Conservation (phyloP, 2,888 invertebrate genomes). For the Syrista parreyssii region DNA sequence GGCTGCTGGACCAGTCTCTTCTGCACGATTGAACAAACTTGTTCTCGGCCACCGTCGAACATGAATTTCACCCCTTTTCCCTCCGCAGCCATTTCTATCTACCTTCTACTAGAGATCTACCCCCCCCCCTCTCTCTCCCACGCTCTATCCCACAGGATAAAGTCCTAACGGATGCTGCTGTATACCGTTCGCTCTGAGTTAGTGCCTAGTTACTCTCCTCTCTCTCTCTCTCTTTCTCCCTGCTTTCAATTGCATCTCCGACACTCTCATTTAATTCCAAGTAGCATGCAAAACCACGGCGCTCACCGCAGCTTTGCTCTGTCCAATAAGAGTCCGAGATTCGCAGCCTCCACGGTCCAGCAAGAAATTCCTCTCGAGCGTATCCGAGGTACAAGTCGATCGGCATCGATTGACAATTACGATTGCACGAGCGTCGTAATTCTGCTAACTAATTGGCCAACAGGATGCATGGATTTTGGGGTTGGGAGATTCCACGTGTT, state of each 20-base stretch:
- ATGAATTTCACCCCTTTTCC: constrained; percentile 13
- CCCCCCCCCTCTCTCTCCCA: background rate
- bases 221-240: constrained; percentile 18
- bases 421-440: too few relatives aligned
- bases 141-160: background rate
- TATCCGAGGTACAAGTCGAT: too few relatives aligned
- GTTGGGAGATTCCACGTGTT: too few relatives aligned
- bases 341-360: too few relatives aligned
- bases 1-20: constrained; percentile 31
- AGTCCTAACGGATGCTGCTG: too few relatives aligned
- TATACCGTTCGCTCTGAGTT: background rate
- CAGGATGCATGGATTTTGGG: too few relatives aligned
- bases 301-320: too few relatives aligned
- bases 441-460: too few relatives aligned
- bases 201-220: constrained; percentile 1
- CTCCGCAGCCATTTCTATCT: background rate
- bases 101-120: background rate
- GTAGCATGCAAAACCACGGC: too few relatives aligned
- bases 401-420: too few relatives aligned
- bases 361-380: too few relatives aligned
- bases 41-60: constrained; percentile 34
- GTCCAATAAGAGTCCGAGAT: too few relatives aligned
- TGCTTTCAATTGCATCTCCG: constrained; percentile 12
- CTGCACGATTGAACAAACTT: constrained; percentile 35
- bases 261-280: constrained; percentile 11